phyloP scores from a whole-genome alignment of 2,113 vertebrate species.

The Muntiacus muntjak region DNA sequence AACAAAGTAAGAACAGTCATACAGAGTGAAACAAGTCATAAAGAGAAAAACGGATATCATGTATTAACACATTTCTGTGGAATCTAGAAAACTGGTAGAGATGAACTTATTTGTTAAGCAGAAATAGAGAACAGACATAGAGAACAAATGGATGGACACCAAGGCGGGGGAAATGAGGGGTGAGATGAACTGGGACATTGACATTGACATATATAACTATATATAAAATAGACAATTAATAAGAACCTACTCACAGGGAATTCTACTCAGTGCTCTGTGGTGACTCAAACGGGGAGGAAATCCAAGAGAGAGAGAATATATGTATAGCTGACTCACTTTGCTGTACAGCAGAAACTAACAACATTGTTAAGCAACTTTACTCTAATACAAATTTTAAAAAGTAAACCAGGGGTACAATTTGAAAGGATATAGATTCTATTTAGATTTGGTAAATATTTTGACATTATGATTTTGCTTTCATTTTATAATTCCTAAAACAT shows the following conservation, averaged over 20 bases:
- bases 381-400: not conserved
- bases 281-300: not conserved
- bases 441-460: not conserved
- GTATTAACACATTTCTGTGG: not conserved
- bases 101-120: not conserved
- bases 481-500: not conserved
- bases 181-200: not conserved
- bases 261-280: not conserved
- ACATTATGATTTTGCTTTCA: constrained; percentile 2
- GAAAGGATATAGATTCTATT: not conserved
- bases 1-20: not conserved
- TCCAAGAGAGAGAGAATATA: not conserved
- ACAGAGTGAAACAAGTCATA: not conserved
- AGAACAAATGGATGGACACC: not conserved
- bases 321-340: not conserved
- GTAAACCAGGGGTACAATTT: not conserved
- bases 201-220: not conserved
- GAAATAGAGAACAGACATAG: not conserved
- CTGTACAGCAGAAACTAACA: not conserved
- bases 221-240: not conserved
- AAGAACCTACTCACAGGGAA: not conserved
- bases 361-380: not conserved
- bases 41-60: not conserved
- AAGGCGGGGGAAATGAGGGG: not conserved
- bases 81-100: not conserved